Evolutionary conservation across 1,140 invertebrate genomes (phyloP), one percentile per base, ranked within the genome.

Genomic region (Homarus americanus): DNA sequence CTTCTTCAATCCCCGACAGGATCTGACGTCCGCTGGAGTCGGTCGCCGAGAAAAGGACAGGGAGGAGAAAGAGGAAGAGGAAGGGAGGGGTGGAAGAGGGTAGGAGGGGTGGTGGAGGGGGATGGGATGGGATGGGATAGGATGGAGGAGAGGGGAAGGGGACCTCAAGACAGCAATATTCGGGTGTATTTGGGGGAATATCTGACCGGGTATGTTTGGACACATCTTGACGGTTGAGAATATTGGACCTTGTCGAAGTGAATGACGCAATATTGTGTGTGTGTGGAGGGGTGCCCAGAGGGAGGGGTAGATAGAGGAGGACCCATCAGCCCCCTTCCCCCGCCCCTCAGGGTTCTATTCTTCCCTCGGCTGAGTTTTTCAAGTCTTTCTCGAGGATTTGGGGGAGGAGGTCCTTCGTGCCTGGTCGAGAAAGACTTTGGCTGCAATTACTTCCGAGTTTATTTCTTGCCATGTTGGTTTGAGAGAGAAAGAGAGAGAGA

Each of bases 261-360:
- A 69, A 79, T 87, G 85, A 79, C 36, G 85, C 40, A 80, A 87
- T 87, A 87, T 87, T 87, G 78, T 79, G 40, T 41, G 36, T 32
- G 38, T 40, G 5, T n/a, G 32, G 49, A 28, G 49, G 75, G 73
- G 38, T 73, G n/a, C 17, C n/a, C 15, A 24, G 28, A 20, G 12
- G 79, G 79, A 44, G 20, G 28, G 32, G 12, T 0, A 44, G 20
- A n/a, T 24, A 44, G 69, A 58, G 66, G 44, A 36, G 82, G 82
- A 38, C 53, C 53, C 17, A 0, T 0, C 53, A 4, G 15, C 44
- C 53, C 53, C 20, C 53, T n/a, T 1, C 53, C 53, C 20, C n/a
- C n/a, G n/a, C n/a, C n/a, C n/a, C n/a, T n/a, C n/a, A n/a, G n/a
- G n/a, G n/a, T n/a, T 73, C 72, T 32, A 32, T 79, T 79, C 76